These are phyloP conservation scores for Sphaeridia pumilis DNA, from an alignment of 2,888 invertebrate species.

Conservation along the genomic window DNA sequence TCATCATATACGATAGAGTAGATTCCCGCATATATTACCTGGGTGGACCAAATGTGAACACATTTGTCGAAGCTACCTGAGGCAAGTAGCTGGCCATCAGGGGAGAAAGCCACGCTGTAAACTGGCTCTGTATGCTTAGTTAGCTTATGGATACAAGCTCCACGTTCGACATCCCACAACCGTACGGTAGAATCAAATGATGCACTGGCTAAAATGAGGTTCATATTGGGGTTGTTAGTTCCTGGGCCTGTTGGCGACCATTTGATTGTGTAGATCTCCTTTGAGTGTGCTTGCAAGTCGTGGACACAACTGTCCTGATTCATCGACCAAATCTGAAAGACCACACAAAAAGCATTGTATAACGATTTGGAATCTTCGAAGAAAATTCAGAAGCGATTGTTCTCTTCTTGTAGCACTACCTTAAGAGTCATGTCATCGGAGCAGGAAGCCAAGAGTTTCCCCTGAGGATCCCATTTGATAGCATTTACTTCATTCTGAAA, in stretches of 20 bases:
- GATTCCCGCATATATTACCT: slow-evolving; percentile 41
- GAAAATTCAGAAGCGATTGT: too few species aligned
- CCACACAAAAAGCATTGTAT: not conserved
- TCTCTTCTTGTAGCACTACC: slow-evolving; percentile 28
- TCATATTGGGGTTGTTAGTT: slow-evolving; percentile 93
- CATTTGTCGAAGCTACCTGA: slow-evolving; percentile 99
- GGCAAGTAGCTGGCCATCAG: slow-evolving; percentile 93
- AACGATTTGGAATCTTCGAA: too few species aligned
- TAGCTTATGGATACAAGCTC: slow-evolving; percentile 84
- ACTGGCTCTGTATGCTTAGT: slow-evolving; percentile 93
- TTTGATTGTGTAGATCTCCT: slow-evolving; percentile 98
- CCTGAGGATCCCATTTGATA: slow-evolving; percentile 99
- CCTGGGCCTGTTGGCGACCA: slow-evolving; percentile 98
- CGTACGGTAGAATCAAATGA: slow-evolving; percentile 98
- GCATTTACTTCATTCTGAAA: slow-evolving; percentile 99
- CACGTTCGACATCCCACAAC: slow-evolving; percentile 91
- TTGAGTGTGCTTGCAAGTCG: slow-evolving; percentile 89
- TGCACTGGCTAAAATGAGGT: slow-evolving; percentile 89
- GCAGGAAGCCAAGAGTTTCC: slow-evolving; percentile 89
- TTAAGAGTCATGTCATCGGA: slow-evolving; percentile 99
- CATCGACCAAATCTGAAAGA: slow-evolving; percentile 83
- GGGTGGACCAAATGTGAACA: slow-evolving; percentile 97
- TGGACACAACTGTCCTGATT: slow-evolving; percentile 89
- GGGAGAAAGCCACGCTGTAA: slow-evolving; percentile 95
- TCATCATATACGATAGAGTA: not conserved